A percentile compares a stretch with the other conserved stretches of the same genome.
Conservation (phyloP, 2,113 vertebrate genomes). For the Malurus alboscapulatus region DNA sequence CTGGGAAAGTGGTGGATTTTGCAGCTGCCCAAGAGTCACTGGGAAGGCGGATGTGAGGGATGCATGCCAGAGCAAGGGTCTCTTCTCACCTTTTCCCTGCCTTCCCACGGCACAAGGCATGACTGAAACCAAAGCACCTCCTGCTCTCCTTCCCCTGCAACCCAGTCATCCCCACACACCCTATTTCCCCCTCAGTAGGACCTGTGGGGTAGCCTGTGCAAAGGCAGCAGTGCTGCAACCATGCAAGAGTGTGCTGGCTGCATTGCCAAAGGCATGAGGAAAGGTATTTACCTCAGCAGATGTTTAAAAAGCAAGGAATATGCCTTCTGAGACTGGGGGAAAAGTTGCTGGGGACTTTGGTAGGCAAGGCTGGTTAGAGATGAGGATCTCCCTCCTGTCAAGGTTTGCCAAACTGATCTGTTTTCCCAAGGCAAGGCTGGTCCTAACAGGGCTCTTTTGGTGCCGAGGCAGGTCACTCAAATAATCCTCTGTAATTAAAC, state of each 20-base stretch:
- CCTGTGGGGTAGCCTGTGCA: background rate
- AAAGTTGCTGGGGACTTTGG: background rate
- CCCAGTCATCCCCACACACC: background rate
- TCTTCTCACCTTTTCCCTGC: conserved; percentile 26
- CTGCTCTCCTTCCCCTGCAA: background rate
- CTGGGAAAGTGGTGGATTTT: conserved; percentile 58
- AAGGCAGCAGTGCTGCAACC: background rate
- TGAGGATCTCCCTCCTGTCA: background rate
- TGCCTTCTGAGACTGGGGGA: background rate
- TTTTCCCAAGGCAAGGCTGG: background rate
- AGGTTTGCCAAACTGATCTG: background rate
- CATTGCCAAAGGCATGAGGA: background rate
- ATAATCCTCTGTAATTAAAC: background rate
- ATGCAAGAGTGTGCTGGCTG: background rate
- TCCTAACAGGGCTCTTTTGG: background rate
- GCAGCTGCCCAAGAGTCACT: conserved; percentile 23
- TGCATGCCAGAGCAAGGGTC: background rate
- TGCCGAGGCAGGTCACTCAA: background rate
- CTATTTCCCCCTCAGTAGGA: background rate
- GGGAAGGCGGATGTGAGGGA: conserved; percentile 8
- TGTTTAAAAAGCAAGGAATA: background rate
- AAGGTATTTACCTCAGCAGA: background rate
- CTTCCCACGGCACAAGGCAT: background rate
- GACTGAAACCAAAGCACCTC: background rate
- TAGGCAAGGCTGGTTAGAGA: background rate